These are phyloP conservation scores for Dolomedes plantarius DNA, from an alignment of 2,888 invertebrate species.

Conservation along the genomic window DNA sequence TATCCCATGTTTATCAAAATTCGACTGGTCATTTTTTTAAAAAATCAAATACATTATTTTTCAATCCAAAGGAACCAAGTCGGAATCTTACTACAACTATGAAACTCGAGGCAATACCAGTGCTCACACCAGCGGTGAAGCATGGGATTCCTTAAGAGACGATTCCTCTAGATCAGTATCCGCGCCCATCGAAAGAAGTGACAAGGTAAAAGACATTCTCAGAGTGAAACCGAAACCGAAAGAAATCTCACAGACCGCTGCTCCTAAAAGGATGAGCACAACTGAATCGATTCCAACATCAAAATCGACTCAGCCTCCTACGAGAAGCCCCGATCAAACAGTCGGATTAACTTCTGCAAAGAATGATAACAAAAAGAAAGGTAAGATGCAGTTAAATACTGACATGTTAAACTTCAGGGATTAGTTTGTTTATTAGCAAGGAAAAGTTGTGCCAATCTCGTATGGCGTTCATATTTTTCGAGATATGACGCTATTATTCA, in stretches of 20 bases:
- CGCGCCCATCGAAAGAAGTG: conserved; percentile 16
- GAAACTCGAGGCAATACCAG: conserved; percentile 57
- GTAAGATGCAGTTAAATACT: too few species aligned
- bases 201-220: conserved; percentile 35
- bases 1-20: too few species aligned
- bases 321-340: not conserved
- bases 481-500: too few species aligned
- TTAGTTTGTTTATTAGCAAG: too few species aligned
- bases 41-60: too few species aligned
- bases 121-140: conserved; percentile 46
- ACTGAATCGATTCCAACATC: not conserved
- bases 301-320: not conserved
- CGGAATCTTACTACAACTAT: conserved; percentile 47
- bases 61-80: conserved; percentile 15
- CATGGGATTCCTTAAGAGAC: conserved; percentile 28
- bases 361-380: conserved; percentile 30
- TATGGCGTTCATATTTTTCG: too few species aligned
- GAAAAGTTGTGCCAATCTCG: too few species aligned
- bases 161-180: not conserved
- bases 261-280: not conserved
- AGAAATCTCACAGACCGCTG: not conserved
- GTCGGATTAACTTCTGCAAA: not conserved
- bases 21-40: too few species aligned
- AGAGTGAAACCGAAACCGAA: conserved; percentile 38
- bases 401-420: too few species aligned